Base-by-base conservation (phyloP, 2,113 vertebrate species). In the Sminthopsis crassicaudata region DNA sequence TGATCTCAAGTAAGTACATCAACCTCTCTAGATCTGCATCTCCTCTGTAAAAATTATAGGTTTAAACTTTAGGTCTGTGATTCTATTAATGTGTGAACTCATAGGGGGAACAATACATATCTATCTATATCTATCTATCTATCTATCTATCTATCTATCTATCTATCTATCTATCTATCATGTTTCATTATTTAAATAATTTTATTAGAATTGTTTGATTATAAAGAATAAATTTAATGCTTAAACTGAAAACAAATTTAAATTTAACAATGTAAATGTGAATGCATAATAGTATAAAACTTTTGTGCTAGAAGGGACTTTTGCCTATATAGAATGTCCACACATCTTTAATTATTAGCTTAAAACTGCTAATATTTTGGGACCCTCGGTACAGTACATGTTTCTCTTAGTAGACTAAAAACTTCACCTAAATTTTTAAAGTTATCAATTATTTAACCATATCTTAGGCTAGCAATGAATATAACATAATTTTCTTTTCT, bases 131-230 rank as follows among this genome's bases (percentile, higher is more conserved):
- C 48, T 48, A 48, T 51, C 50, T 51, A 51, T n/a, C n/a, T 11
- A 51, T 51, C 50, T 48, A 3, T 48, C 4, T 48, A 42, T 12
- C 6, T 14, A 23, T 90, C 52, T n/a, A 51, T 51, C 50, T 51
- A 51, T n/a, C n/a, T 11, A 51, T 51, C 50, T 48, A 3, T 48
- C 4, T 48, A 42, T 12, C 6, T 14, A 23, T 90, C 52, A 67
- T 8, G 22, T 91, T 95, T 52, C 50, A 27, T 92, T 60, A 26
- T 10, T 11, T 91, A 0, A 91, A 48, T 0, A 16, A 0, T 76
- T 96, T 84, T 30, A 88, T 90, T 93, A 76, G 48, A 19, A 52
- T 48, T 95, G 36, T 60, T 27, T 48, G 84, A 84, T 1, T 84
- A 2, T 92, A 51, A 30, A 1, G n/a, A 55, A 52, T 9, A 53